These are phyloP conservation scores for Hirundo rustica DNA, from an alignment of 2,797 vertebrate genomes.

Conservation along the genomic window DNA sequence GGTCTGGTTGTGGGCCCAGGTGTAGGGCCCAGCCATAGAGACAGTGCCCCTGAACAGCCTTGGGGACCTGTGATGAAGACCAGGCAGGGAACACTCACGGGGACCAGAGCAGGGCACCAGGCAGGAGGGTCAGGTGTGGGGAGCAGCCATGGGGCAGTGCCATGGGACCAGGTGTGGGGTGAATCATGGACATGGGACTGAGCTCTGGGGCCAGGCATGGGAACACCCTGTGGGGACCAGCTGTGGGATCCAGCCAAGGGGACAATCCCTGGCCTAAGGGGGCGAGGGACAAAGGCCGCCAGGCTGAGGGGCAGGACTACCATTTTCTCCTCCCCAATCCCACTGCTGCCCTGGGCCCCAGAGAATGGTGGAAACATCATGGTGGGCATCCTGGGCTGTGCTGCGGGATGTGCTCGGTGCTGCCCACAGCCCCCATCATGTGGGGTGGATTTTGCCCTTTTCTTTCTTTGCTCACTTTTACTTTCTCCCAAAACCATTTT, in stretches of 20 bases:
- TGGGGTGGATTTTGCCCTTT: not conserved
- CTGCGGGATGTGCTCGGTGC: accelerated
- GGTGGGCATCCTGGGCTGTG: not conserved
- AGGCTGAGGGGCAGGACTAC: not conserved
- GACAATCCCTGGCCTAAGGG: not conserved
- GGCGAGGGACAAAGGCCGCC: accelerated
- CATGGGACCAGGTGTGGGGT: not conserved
- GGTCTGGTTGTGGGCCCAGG: not conserved
- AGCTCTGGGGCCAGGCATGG: not conserved
- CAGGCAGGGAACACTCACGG: accelerated
- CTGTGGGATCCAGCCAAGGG: not conserved
- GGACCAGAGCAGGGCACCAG: not conserved
- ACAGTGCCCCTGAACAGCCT: not conserved
- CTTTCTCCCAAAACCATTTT: conserved; percentile 14
- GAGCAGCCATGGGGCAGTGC: not conserved
- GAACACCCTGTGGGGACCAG: not conserved
- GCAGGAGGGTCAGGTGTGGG: not conserved
- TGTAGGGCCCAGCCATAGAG: not conserved
- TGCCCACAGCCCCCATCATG: accelerated
- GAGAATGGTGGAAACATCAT: accelerated
- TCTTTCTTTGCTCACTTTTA: not conserved
- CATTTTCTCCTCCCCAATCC: not conserved
- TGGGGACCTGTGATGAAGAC: not conserved
- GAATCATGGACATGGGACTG: not conserved
- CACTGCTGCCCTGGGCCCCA: accelerated